A percentile compares a stretch with the other conserved stretches of the same genome.
Conservation (phyloP, 2,888 invertebrate genomes). For the Calameuta filiformis region DNA sequence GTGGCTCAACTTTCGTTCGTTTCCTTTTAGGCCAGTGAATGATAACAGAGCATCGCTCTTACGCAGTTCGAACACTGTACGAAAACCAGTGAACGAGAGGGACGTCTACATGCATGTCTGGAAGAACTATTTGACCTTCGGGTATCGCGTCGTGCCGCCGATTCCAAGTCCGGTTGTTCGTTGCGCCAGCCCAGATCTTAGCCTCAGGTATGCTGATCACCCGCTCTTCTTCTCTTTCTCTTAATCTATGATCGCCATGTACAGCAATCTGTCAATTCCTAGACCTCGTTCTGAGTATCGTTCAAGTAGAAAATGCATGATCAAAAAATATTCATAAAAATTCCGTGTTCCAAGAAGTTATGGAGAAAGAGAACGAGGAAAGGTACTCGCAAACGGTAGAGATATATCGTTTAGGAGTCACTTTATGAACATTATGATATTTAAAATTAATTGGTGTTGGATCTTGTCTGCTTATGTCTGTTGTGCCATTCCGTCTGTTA, state of each 20-base stretch:
- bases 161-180: conserved; percentile 87
- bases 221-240: no score
- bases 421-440: conserved; percentile 13
- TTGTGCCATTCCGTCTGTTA: conserved; percentile 20
- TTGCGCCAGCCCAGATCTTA: conserved; percentile 93
- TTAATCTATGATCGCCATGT: no score
- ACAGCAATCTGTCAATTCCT: no score
- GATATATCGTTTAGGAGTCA: no score
- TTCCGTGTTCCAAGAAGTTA: no score
- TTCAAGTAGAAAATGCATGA: no score
- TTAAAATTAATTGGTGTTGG: conserved; percentile 57
- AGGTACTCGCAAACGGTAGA: no score
- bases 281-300: no score
- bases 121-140: conserved; percentile 97
- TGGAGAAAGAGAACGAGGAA: no score
- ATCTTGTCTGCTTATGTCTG: conserved; percentile 53
- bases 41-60: conserved; percentile 96
- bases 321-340: no score
- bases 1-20: conserved; percentile 5
- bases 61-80: conserved; percentile 86
- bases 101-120: conserved; percentile 97
- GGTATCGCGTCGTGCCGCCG: conserved; percentile 95
- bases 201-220: conserved; percentile 76
- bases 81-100: conserved; percentile 92
- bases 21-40: conserved; percentile 83